Conservation (phyloP, 2,888 invertebrate genomes). For the Sarcophaga subvicina region DNA sequence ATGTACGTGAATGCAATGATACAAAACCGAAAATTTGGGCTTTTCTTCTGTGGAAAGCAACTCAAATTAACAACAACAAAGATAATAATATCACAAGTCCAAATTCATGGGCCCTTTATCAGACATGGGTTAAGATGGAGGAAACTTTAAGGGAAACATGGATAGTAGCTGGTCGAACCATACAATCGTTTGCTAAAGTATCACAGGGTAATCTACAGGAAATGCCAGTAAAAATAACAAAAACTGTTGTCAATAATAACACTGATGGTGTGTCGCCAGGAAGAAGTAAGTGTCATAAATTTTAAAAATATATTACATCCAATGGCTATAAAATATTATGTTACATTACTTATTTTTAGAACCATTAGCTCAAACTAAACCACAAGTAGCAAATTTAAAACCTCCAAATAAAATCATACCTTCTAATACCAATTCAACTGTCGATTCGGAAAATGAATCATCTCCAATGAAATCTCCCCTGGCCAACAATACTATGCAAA, state of each 20-base stretch:
- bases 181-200: conserved; percentile 88
- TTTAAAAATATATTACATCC: neutral
- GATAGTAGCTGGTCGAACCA: conserved; percentile 90
- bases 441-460: conserved; percentile 75
- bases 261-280: conserved; percentile 72
- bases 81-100: conserved; percentile 82
- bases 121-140: conserved; percentile 92
- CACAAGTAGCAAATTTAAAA: conserved; percentile 72
- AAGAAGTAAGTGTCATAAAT: conserved; percentile 74
- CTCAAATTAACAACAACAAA: conserved; percentile 82
- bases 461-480: conserved; percentile 66
- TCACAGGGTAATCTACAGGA: conserved; percentile 81
- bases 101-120: conserved; percentile 91
- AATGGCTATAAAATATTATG: neutral
- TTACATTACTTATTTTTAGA: conserved; percentile 57
- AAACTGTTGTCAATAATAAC: conserved; percentile 80
- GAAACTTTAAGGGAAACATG: conserved; percentile 88
- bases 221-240: conserved; percentile 82
- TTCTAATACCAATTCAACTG: conserved; percentile 71
- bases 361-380: conserved; percentile 73
- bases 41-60: conserved; percentile 90
- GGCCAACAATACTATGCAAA: conserved; percentile 58
- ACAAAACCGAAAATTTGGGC: conserved; percentile 93
- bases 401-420: conserved; percentile 72
- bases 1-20: conserved; percentile 85